Percentiles rank a stretch among this genome's conserved stretches.
Conservation (phyloP, 2,113 vertebrate genomes). For the Sphaerodactylus townsendi region DNA sequence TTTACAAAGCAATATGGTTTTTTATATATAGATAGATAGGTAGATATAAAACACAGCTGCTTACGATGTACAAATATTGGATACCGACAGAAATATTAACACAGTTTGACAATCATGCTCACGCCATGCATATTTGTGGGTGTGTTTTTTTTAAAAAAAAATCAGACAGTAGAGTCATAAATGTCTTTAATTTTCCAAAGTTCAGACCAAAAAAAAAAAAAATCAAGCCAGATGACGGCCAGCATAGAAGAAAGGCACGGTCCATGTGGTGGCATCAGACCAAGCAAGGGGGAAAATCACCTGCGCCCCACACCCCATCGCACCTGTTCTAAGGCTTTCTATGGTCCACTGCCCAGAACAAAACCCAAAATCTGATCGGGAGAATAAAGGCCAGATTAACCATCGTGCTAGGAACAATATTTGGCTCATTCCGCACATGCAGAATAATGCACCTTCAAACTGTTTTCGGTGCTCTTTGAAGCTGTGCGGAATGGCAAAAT, state of each 20-base stretch:
- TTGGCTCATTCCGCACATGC: too few relatives aligned
- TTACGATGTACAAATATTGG: conserved; percentile 81
- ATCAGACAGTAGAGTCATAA: conserved; percentile 76
- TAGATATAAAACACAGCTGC: conserved; percentile 79
- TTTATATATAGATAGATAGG: background rate
- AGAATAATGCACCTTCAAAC: too few relatives aligned
- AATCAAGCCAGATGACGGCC: background rate
- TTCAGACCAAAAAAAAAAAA: conserved; percentile 25
- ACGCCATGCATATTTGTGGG: conserved; percentile 77
- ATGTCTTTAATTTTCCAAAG: conserved; percentile 62
- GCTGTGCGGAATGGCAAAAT: too few relatives aligned
- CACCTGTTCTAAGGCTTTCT: background rate
- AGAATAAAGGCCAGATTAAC: background rate
- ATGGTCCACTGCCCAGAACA: background rate
- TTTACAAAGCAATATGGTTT: conserved; percentile 78
- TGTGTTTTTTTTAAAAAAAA: conserved; percentile 60
- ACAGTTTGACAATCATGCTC: conserved; percentile 78
- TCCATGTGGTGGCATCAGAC: too few relatives aligned
- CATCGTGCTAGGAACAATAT: too few relatives aligned
- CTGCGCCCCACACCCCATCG: background rate
- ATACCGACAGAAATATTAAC: conserved; percentile 78
- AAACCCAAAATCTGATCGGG: background rate
- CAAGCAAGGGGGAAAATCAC: background rate
- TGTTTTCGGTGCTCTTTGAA: too few relatives aligned
- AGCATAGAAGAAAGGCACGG: conserved; percentile 25